Evolutionary conservation across 2,113 vertebrate species (phyloP), one percentile per base, ranked within the genome.

Genomic region (Hippoglossus stenolepis): DNA sequence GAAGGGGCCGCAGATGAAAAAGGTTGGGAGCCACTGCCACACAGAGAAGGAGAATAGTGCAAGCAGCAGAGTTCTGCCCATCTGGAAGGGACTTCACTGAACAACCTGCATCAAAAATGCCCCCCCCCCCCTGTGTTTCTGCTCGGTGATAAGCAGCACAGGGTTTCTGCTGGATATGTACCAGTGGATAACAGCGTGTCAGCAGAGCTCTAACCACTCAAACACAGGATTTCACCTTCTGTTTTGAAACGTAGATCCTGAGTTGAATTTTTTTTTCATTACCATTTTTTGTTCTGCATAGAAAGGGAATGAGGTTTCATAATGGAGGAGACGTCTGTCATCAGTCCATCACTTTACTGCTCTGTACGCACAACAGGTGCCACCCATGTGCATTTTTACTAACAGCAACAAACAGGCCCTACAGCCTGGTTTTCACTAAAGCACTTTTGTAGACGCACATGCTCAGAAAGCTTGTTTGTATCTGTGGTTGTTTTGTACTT

Each of bases 381-480:
- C 24, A 15, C 24, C 14, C n/a, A 3, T 35, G 47, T 59, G 62
- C 49, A 47, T 68, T 67, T 38, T 54, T 49, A 21, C 4, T 7
- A 70, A 20, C 28, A 58, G 63, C 12, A 23, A 49, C 40, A 62
- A 53, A 5, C 4, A 3, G 2, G 17, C 3, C 40, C 3, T 11
- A 2, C 23, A 23, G 21, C 40, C 24, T 62, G n/a, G 40, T 79
- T 68, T 56, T 10, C 47, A 64, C 63, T 69, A 14, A 38, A 76
- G 85, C 82, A 83, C 79, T 72, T 86, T 81, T 40, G 15, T 79
- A 80, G 71, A 62, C 12, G 21, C 28, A 54, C 26, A 57, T 60
- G 35, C n/a, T 71, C 60, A 49, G 49, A 72, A 56, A 51, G 24
- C 65, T 66, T 28, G 21, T 65, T 69, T 80, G 69, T 75, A 64